These are phyloP conservation scores for Polyodon spathula DNA, from an alignment of 2,113 vertebrate species.

Conservation along the genomic window DNA sequence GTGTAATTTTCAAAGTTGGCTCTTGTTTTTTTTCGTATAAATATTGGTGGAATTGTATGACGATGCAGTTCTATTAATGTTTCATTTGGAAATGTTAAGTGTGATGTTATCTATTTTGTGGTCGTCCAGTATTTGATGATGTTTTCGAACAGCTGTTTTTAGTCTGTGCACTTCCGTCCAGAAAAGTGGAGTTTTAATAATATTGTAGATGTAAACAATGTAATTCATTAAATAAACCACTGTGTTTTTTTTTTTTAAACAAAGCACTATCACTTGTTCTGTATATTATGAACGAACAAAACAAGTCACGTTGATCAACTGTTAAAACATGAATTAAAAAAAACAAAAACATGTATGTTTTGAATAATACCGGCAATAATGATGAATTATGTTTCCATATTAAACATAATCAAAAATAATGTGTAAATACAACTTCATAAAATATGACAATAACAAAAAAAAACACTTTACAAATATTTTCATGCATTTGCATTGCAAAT, in stretches of 20 bases:
- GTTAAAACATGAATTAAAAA: too few relatives aligned
- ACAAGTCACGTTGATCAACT: too few relatives aligned
- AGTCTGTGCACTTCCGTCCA: conserved; percentile 76
- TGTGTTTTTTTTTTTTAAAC: conserved; percentile 65
- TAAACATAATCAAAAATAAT: too few relatives aligned
- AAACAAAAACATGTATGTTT: too few relatives aligned
- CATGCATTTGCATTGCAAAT: too few relatives aligned
- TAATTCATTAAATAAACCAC: conserved; percentile 93
- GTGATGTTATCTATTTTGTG: conserved; percentile 59
- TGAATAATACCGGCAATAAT: too few relatives aligned
- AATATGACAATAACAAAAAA: too few relatives aligned
- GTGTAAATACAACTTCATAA: too few relatives aligned
- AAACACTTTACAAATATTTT: not conserved
- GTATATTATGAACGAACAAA: too few relatives aligned
- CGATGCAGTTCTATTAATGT: conserved; percentile 52
- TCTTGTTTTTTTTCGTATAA: conserved; percentile 63
- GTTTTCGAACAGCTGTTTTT: conserved; percentile 61
- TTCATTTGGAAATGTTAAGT: conserved; percentile 49
- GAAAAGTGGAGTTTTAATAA: conserved; percentile 73
- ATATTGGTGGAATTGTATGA: conserved; percentile 61
- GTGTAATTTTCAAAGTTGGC: conserved; percentile 51
- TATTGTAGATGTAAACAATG: conserved; percentile 87
- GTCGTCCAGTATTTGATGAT: conserved; percentile 53
- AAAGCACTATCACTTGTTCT: too few relatives aligned
- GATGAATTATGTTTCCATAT: too few relatives aligned